Conservation (phyloP, 1,140 invertebrate species). For the Geopemphigus sp. region DNA sequence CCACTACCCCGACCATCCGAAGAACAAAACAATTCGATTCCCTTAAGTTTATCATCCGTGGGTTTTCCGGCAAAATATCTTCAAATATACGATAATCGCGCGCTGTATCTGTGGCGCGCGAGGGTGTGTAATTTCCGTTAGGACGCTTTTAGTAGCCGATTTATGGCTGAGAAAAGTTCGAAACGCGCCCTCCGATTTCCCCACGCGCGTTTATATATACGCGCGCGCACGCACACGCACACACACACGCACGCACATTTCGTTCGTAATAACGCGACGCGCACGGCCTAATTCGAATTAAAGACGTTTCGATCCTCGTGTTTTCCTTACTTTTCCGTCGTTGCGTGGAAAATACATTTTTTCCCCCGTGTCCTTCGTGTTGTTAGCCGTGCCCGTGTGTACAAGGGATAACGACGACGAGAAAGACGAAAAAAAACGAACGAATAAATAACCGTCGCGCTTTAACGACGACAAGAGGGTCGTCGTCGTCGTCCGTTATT, state of each 20-base stretch:
- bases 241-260: too few species aligned
- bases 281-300: conserved; percentile 13
- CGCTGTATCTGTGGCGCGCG: too few species aligned
- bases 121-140: conserved; percentile 47
- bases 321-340: not conserved
- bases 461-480: not conserved
- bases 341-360: not conserved
- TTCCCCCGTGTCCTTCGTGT: not conserved
- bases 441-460: not conserved
- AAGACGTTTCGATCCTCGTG: not conserved
- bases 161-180: conserved; percentile 43
- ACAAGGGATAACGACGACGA: not conserved
- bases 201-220: too few species aligned
- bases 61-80: conserved; percentile 43
- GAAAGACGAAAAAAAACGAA: not conserved
- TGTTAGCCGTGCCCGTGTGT: not conserved
- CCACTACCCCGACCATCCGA: too few species aligned
- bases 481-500: not conserved
- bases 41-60: conserved; percentile 7
- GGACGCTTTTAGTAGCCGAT: conserved; percentile 41
- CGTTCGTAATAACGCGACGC: conserved; percentile 5
- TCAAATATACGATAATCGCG: conserved; percentile 41
- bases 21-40: too few species aligned
- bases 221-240: too few species aligned
- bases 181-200: not conserved